Evolutionary conservation across 2,113 vertebrate species (phyloP).

Genomic region (Sinocyclocheilus grahami): DNA sequence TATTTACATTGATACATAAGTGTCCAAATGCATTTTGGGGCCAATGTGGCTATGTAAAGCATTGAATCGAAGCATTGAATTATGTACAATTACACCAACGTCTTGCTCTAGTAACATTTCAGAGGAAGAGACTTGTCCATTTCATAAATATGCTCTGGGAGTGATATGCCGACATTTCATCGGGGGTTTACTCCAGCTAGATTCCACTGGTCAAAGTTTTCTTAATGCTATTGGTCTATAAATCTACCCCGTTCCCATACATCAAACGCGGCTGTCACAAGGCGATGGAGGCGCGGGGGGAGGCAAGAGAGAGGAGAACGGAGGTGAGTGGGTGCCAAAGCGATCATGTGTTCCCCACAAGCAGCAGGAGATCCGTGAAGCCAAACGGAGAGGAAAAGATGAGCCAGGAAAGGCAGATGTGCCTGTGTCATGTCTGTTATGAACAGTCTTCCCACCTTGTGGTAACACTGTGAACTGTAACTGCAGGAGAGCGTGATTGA

Average conservation of each 20-base stretch:
- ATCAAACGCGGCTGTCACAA: not conserved
- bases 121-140: not conserved
- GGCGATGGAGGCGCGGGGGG: not conserved
- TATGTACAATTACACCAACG: not conserved
- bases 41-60: not conserved
- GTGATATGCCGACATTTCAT: not conserved
- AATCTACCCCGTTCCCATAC: conserved; percentile 31
- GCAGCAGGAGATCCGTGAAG: conserved; percentile 45
- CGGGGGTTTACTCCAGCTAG: not conserved
- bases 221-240: conserved; percentile 44
- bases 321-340: conserved; percentile 38
- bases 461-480: conserved; percentile 94
- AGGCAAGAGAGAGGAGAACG: conserved; percentile 16
- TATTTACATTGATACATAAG: not conserved
- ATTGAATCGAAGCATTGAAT: not conserved
- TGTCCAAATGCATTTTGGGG: not conserved
- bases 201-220: conserved; percentile 21
- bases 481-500: conserved; percentile 70
- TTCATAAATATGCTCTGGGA: not conserved
- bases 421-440: conserved; percentile 70
- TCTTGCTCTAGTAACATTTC: not conserved
- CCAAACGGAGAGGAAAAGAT: conserved; percentile 48
- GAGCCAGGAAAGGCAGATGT: conserved; percentile 49
- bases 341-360: conserved; percentile 26
- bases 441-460: conserved; percentile 96